A percentile compares a stretch with the other conserved stretches of the same genome.
phyloP scores from a whole-genome alignment of 1,140 invertebrate genomes.

The Cotesia vestalis region DNA sequence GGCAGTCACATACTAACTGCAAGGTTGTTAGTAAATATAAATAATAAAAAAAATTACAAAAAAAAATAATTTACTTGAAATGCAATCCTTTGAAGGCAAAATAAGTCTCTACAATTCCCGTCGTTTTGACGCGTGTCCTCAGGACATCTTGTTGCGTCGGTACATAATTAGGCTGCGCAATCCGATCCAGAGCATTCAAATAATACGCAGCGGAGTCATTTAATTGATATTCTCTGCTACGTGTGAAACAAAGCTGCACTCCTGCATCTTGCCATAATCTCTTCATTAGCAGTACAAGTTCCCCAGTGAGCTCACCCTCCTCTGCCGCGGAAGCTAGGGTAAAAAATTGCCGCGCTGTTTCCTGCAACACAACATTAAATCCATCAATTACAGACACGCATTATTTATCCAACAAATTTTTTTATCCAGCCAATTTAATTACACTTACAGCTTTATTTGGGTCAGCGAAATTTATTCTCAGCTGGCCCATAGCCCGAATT shows the following conservation, averaged over 20 bases:
- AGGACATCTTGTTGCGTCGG: conserved; percentile 94
- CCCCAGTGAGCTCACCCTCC: conserved; percentile 83
- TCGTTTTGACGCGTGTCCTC: conserved; percentile 92
- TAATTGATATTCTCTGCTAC: conserved; percentile 91
- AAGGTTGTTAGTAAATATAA: neutral
- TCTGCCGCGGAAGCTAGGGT: conserved; percentile 85
- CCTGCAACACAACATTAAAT: conserved; percentile 68
- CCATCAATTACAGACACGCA: neutral
- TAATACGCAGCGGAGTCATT: conserved; percentile 96
- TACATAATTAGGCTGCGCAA: conserved; percentile 81
- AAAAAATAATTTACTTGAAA: conserved; percentile 77
- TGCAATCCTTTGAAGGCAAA: conserved; percentile 92
- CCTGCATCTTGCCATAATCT: conserved; percentile 89
- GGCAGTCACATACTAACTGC: too few relatives aligned
- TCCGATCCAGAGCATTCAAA: conserved; percentile 84
- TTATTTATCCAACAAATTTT: neutral
- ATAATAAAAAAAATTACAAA: conserved; percentile 30
- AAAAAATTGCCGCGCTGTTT: conserved; percentile 89
- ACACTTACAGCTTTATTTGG: conserved; percentile 76
- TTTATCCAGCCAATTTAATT: neutral
- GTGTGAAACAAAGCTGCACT: conserved; percentile 82
- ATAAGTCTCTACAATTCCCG: conserved; percentile 93
- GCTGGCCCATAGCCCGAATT: conserved; percentile 91
- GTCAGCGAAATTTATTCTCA: conserved; percentile 91
- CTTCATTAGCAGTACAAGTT: conserved; percentile 89